Evolutionary conservation across 2,113 vertebrate genomes (phyloP).

Genomic region (Paramisgurnus dabryanus): DNA sequence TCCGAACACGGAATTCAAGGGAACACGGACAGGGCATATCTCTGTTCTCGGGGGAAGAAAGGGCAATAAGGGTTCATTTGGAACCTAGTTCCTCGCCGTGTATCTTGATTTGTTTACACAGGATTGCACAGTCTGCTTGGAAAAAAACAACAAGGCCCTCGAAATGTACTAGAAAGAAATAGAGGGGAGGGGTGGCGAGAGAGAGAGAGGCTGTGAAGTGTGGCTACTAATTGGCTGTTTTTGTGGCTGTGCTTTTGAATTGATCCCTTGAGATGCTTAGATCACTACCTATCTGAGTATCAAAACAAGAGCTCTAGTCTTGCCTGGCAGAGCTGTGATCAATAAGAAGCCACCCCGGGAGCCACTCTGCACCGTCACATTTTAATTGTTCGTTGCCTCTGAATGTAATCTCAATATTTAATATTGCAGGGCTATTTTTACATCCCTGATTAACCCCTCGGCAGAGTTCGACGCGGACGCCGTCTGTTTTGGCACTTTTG

Average conservation of each 20-base stretch:
- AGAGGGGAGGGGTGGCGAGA: background rate
- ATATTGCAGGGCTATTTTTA: conserved; percentile 38
- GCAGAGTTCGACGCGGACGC: background rate
- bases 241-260: conserved; percentile 73
- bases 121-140: conserved; percentile 45
- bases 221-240: conserved; percentile 74
- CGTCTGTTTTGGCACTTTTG: conserved; percentile 14
- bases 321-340: conserved; percentile 53
- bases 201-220: conserved; percentile 60
- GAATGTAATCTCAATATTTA: conserved; percentile 48
- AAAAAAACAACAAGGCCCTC: conserved; percentile 48
- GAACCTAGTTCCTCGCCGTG: conserved; percentile 72
- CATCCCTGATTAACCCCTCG: conserved; percentile 23
- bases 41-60: conserved; percentile 2
- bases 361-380: conserved; percentile 19
- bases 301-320: conserved; percentile 63
- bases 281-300: conserved; percentile 73
- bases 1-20: conserved; percentile 41
- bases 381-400: conserved; percentile 40
- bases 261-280: conserved; percentile 74
- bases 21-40: conserved; percentile 39
- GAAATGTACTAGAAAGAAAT: conserved; percentile 58
- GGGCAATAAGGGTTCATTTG: conserved; percentile 79
- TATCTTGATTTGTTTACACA: conserved; percentile 58
- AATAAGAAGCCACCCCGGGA: conserved; percentile 55